Evolutionary conservation across 2,797 vertebrate species (phyloP).

Genomic region (Micromesistius poutassou): DNA sequence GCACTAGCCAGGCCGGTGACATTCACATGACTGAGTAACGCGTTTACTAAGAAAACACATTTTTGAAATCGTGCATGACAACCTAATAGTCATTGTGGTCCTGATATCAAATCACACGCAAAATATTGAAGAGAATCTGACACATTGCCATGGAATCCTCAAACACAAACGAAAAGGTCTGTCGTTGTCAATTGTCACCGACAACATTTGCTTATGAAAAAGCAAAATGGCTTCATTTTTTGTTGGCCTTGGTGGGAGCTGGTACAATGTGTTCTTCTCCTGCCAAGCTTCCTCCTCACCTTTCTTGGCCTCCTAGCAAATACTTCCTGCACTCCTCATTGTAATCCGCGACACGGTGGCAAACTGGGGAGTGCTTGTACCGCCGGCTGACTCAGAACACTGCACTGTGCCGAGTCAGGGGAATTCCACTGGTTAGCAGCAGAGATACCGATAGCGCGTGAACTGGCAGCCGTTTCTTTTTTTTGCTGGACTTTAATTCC

Average conservation of each 20-base stretch:
- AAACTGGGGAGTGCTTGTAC: not conserved
- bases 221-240: not conserved
- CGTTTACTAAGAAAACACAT: not conserved
- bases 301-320: not conserved
- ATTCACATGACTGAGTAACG: not conserved
- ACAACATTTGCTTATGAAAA: not conserved
- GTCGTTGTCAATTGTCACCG: not conserved
- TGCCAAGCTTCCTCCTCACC: constrained; percentile 2
- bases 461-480: not conserved
- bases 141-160: no score
- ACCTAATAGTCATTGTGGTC: not conserved
- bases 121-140: no score
- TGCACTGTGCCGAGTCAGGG: constrained; percentile 1
- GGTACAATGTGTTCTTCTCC: constrained; percentile 29
- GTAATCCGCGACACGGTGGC: constrained; percentile 5
- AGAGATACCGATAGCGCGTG: not conserved
- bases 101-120: not conserved
- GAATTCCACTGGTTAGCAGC: constrained; percentile 11
- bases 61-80: not conserved
- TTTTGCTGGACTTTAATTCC: constrained; percentile 1
- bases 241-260: not conserved
- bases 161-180: no score
- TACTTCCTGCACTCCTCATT: not conserved
- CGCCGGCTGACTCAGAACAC: constrained; percentile 12
- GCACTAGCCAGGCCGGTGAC: not conserved